Evolutionary conservation across 2,888 invertebrate species (phyloP).

Genomic region (Nomada goodeniana): DNA sequence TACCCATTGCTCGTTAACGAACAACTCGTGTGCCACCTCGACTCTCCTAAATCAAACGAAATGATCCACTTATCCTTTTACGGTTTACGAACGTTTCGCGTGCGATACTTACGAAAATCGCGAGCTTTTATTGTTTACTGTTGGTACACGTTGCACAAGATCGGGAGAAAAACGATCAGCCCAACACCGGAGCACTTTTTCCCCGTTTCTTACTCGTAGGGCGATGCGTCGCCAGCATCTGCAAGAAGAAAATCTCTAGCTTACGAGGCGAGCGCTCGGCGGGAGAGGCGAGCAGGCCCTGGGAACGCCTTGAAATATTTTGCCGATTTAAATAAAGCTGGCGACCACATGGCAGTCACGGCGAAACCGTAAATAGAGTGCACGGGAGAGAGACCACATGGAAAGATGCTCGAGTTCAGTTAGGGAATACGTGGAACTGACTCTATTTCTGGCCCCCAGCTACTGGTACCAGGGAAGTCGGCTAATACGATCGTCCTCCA

Average conservation of each 20-base stretch:
- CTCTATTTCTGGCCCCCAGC: slow-evolving; percentile 69
- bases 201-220: neutral
- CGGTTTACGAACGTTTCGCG: too few relatives aligned
- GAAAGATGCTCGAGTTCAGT: slow-evolving; percentile 50
- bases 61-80: neutral
- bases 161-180: neutral
- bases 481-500: slow-evolving; percentile 18
- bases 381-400: slow-evolving; percentile 61
- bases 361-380: slow-evolving; percentile 65
- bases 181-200: slow-evolving; percentile 23
- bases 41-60: neutral
- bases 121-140: neutral
- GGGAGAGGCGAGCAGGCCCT: slow-evolving; percentile 24
- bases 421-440: slow-evolving; percentile 57
- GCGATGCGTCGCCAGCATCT: slow-evolving; percentile 24
- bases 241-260: slow-evolving; percentile 43
- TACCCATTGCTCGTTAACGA: too few relatives aligned
- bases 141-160: slow-evolving; percentile 11
- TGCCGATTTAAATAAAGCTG: slow-evolving; percentile 64
- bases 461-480: slow-evolving; percentile 34
- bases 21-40: too few relatives aligned
- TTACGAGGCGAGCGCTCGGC: neutral
- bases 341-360: slow-evolving; percentile 68
- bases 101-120: neutral
- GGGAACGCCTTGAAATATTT: slow-evolving; percentile 52